Conservation (phyloP, 2,113 vertebrate species). For the Menidia beryllina region DNA sequence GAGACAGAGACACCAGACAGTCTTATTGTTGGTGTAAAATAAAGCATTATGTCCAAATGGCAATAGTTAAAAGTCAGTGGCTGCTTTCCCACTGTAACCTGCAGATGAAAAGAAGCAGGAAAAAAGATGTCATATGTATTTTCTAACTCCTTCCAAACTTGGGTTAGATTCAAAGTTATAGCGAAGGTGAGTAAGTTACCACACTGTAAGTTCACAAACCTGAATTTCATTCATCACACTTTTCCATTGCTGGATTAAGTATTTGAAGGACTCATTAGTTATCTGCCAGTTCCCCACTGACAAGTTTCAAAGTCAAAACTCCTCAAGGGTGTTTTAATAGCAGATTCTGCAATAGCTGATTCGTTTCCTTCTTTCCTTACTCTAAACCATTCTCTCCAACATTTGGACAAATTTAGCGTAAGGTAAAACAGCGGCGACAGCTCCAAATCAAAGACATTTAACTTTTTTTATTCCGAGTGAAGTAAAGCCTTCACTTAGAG, state of each 20-base stretch:
- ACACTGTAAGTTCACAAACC: background rate
- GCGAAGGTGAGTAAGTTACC: slow-evolving; percentile 20
- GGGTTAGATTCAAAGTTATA: slow-evolving; percentile 7
- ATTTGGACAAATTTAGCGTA: background rate
- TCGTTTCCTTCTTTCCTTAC: background rate
- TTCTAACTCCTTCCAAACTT: background rate
- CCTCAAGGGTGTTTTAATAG: slow-evolving; percentile 1
- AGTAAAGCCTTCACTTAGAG: background rate
- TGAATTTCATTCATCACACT: slow-evolving; percentile 19
- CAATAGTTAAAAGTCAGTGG: background rate
- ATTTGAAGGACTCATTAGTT: slow-evolving; percentile 33
- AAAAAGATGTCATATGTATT: slow-evolving; percentile 8
- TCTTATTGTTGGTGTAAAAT: slow-evolving; percentile 28
- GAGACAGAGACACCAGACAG: slow-evolving; percentile 34
- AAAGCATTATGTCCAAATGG: slow-evolving; percentile 17
- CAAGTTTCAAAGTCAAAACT: slow-evolving; percentile 33
- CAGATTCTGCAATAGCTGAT: background rate
- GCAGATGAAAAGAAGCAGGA: background rate
- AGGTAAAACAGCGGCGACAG: background rate
- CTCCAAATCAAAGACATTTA: background rate
- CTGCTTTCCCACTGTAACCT: slow-evolving; percentile 8
- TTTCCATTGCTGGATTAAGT: slow-evolving; percentile 11
- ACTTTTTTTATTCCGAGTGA: background rate
- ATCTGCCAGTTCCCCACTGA: background rate
- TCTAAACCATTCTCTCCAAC: background rate